These are phyloP conservation scores for Ceyx melanurus DNA, from an alignment of 2,113 vertebrate species.

Conservation along the genomic window DNA sequence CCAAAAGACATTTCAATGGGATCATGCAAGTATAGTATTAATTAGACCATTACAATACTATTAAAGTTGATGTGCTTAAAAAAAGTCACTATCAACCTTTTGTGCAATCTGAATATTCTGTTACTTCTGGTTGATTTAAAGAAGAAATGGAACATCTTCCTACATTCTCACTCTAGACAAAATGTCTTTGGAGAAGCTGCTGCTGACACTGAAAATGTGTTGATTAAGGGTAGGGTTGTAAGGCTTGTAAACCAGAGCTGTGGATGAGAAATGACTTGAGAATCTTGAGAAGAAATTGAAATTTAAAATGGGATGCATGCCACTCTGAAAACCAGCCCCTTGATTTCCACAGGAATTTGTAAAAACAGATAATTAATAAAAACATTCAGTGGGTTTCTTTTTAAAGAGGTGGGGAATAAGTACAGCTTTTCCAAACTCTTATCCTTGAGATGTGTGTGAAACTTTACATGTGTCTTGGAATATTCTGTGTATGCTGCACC, in stretches of 20 bases:
- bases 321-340: background rate
- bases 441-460: background rate
- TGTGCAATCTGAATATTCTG: constrained; percentile 21
- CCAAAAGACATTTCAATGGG: background rate
- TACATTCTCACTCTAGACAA: background rate
- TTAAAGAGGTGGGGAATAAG: background rate
- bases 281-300: background rate
- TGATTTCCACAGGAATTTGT: background rate
- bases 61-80: background rate
- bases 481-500: background rate
- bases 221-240: background rate
- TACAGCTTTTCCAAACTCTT: background rate
- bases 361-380: background rate
- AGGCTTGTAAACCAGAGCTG: background rate
- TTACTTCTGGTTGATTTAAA: constrained; percentile 5
- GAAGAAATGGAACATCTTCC: background rate
- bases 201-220: background rate
- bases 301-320: background rate
- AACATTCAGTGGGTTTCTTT: background rate
- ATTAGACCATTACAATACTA: background rate
- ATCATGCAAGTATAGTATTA: background rate
- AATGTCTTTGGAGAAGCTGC: background rate
- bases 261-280: background rate
- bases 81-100: background rate
- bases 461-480: background rate